These are phyloP conservation scores for Philopedon plagiatum DNA, from an alignment of 2,888 invertebrate genomes.

Conservation along the genomic window DNA sequence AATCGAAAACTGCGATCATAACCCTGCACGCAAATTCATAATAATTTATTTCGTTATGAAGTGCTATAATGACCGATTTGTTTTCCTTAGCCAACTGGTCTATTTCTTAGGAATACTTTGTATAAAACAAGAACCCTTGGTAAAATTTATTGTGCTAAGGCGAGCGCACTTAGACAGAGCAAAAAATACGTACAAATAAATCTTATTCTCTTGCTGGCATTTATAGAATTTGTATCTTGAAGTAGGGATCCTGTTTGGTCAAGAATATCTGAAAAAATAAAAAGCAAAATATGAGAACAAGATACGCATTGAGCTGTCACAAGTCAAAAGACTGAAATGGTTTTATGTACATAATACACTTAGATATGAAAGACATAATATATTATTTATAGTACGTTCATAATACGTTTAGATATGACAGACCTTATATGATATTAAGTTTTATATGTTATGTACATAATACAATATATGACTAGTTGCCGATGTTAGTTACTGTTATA, in stretches of 20 bases:
- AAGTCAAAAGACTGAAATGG: too few species aligned
- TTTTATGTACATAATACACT: too few species aligned
- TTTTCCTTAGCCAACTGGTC: conserved; percentile 26
- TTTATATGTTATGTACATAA: too few species aligned
- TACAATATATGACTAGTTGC: too few species aligned
- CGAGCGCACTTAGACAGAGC: conserved; percentile 31
- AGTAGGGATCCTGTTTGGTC: conserved; percentile 44
- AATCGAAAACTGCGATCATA: too few species aligned
- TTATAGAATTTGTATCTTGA: conserved; percentile 43
- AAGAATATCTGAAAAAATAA: conserved; percentile 37
- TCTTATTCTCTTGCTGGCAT: conserved; percentile 24
- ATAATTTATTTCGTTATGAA: too few species aligned
- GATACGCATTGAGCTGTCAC: neutral
- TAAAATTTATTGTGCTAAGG: conserved; percentile 33
- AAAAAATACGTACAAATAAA: conserved; percentile 29
- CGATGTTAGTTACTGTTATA: too few species aligned
- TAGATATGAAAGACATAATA: too few species aligned
- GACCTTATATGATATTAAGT: too few species aligned
- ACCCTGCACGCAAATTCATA: too few species aligned
- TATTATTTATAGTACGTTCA: too few species aligned
- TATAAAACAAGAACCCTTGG: conserved; percentile 19
- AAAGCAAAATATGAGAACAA: neutral
- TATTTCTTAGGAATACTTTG: conserved; percentile 16
- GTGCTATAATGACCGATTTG: neutral
- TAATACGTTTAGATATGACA: too few species aligned